Evolutionary conservation across 2,797 vertebrate species (phyloP), one percentile per base, ranked within the genome.

Genomic region (Trichosurus vulpecula): DNA sequence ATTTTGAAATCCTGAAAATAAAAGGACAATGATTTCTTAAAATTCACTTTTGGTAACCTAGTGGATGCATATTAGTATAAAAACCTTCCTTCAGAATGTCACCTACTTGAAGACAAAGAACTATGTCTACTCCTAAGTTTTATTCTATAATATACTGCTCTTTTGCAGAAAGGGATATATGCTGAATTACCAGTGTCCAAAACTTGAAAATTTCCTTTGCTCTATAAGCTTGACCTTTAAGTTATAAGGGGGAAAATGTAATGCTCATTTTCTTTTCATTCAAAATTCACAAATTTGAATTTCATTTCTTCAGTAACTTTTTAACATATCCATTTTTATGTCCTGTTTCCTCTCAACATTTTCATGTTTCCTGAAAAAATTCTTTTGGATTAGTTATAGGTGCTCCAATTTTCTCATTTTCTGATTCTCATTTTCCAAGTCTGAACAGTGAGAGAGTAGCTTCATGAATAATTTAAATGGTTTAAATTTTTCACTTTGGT

Each of bases 351-450:
- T 41, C 35, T 90, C 11, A 6, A 51, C 90, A 55, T 52, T 91
- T 58, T 93, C 92, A 56, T 11, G 90, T 19, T 47, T 57, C 92
- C 92, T 6, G 25, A 90, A 94, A 92, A 93, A 58, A 90, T 93
- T 31, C 9, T 94, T 35, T 57, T 66, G 29, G n/a, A 51, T 29
- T 54, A 81, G 57, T 16, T 35, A 12, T 35, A 91, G 31, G 54
- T 5, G 1, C 57, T 90, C 90, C 52, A 90, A 30, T 54, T 31
- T 31, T 54, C n/a, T 54, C 61, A 55, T 56, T 90, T 92, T 52
- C 90, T 13, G 27, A 31, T 94, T 54, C 93, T 91, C 56, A 54
- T 94, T 95, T 94, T 90, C 47, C 92, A 54, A 52, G 19, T 74
- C 52, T 93, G n/a, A 61, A 30, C 90, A 92, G 58, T 58, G 27